Conservation (phyloP, 2,113 vertebrate species). For the Upupa epops region DNA sequence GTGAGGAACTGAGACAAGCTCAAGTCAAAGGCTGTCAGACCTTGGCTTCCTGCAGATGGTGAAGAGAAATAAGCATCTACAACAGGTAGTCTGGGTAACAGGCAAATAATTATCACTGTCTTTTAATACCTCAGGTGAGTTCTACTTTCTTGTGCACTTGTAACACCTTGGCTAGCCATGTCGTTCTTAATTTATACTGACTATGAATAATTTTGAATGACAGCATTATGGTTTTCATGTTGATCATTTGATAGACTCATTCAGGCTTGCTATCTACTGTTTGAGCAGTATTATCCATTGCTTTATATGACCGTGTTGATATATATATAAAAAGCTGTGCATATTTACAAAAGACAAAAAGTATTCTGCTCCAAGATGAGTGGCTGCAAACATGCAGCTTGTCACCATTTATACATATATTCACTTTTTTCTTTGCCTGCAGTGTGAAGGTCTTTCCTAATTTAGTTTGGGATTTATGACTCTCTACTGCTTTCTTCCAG, state of each 20-base stretch:
- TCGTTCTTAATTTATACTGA: not conserved
- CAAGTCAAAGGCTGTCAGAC: not conserved
- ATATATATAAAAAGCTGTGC: not conserved
- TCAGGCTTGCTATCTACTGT: not conserved
- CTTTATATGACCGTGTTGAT: not conserved
- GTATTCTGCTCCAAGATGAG: not conserved
- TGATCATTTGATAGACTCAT: not conserved
- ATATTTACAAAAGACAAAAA: not conserved
- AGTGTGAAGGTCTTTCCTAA: not conserved
- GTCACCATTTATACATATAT: not conserved
- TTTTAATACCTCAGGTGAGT: not conserved
- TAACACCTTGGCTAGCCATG: not conserved
- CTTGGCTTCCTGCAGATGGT: not conserved
- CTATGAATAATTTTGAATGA: not conserved
- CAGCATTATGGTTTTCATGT: not conserved
- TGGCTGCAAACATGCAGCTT: not conserved
- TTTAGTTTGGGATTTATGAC: constrained; percentile 33
- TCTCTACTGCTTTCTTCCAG: not conserved
- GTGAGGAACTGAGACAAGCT: not conserved
- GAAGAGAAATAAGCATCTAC: not conserved
- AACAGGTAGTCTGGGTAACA: not conserved
- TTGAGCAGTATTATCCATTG: not conserved
- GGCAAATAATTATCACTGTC: not conserved
- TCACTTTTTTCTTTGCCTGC: not conserved
- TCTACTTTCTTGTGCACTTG: not conserved